Evolutionary conservation across 2,113 vertebrate genomes (phyloP).

Genomic region (Coptodon bakossiorum): DNA sequence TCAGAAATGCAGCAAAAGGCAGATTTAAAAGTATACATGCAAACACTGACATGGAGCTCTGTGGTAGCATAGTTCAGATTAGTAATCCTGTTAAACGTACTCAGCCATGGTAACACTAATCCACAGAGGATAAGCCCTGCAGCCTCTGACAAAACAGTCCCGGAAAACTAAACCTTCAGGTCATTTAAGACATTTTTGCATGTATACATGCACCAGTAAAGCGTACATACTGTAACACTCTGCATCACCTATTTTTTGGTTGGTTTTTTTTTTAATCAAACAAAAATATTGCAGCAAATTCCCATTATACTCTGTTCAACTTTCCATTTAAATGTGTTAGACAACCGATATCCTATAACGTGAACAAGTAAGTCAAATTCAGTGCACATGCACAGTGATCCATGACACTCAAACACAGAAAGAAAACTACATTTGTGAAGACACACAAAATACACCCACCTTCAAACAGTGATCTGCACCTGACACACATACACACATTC

Average conservation of each 20-base stretch:
- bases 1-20: background rate
- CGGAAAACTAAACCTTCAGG: background rate
- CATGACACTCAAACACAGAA: background rate
- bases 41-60: background rate
- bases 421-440: background rate
- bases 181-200: background rate
- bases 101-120: conserved; percentile 51
- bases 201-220: background rate
- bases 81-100: conserved; percentile 67
- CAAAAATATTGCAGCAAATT: background rate
- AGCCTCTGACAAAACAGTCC: conserved; percentile 34
- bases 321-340: background rate
- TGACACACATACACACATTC: background rate
- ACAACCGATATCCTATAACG: background rate
- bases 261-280: background rate
- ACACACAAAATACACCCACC: background rate
- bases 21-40: background rate
- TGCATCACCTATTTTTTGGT: background rate
- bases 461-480: background rate
- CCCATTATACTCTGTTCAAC: background rate
- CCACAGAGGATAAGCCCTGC: conserved; percentile 16
- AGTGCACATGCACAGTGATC: background rate
- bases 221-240: background rate
- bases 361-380: background rate
- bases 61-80: conserved; percentile 41